Conservation (phyloP, 2,888 invertebrate genomes). For the Acleris sparsana region DNA sequence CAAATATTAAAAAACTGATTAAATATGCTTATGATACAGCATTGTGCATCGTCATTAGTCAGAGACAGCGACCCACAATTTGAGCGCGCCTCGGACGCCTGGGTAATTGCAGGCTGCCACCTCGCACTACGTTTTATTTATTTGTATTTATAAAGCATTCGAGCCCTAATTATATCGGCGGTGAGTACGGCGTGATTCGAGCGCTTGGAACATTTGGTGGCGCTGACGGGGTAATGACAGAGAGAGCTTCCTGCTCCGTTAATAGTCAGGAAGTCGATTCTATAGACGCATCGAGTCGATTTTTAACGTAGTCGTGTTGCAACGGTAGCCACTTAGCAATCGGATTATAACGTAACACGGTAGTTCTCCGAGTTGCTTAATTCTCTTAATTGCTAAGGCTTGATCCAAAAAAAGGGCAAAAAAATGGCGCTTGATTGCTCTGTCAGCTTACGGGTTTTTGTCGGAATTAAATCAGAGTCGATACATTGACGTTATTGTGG, state of each 20-base stretch:
- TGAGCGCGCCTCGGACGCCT: conserved; percentile 63
- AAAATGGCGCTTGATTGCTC: conserved; percentile 30
- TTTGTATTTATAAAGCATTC: conserved; percentile 79
- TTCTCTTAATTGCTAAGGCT: conserved; percentile 67
- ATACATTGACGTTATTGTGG: no score
- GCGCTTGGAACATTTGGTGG: conserved; percentile 75
- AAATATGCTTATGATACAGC: conserved; percentile 68
- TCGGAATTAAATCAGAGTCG: conserved; percentile 1
- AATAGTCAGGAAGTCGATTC: conserved; percentile 78
- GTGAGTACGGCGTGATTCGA: conserved; percentile 70
- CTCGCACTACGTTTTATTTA: conserved; percentile 77
- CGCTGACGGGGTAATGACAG: conserved; percentile 81
- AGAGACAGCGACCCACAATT: conserved; percentile 78
- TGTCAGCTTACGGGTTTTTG: conserved; percentile 21
- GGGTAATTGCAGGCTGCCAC: conserved; percentile 78
- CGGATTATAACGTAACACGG: conserved; percentile 82
- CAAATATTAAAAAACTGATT: conserved; percentile 70
- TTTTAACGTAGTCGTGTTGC: conserved; percentile 71
- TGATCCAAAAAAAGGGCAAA: conserved; percentile 45
- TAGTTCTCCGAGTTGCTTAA: conserved; percentile 74
- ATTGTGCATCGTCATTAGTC: conserved; percentile 76
- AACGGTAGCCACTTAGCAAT: conserved; percentile 57
- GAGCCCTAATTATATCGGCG: conserved; percentile 74
- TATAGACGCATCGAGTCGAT: conserved; percentile 72
- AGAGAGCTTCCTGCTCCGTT: conserved; percentile 78